These are phyloP conservation scores for Helicoverpa zea DNA, from an alignment of 1,140 invertebrate species.

Conservation along the genomic window DNA sequence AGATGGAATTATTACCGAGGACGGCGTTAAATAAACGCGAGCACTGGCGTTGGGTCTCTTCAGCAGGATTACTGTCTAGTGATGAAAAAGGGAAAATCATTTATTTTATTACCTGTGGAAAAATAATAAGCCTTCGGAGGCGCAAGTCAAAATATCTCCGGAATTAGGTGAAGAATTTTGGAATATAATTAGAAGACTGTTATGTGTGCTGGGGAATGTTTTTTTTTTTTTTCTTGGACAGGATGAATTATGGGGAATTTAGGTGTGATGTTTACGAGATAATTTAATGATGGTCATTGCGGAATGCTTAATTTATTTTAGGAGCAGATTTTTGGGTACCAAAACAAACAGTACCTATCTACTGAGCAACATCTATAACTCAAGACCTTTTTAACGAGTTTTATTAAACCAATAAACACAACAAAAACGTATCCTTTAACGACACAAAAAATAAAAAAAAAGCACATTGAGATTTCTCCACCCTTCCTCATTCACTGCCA, in stretches of 20 bases:
- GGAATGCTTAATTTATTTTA: not conserved
- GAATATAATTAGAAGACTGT: constrained; percentile 48
- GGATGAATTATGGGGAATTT: constrained; percentile 16
- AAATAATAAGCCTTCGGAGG: constrained; percentile 51
- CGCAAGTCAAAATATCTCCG: constrained; percentile 36
- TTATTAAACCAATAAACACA: too few species aligned
- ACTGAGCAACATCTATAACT: too few species aligned
- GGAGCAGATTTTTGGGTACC: not conserved
- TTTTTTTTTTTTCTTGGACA: constrained; percentile 28
- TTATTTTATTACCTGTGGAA: constrained; percentile 58
- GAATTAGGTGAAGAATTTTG: constrained; percentile 40
- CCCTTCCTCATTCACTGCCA: constrained; percentile 22
- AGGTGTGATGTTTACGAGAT: constrained; percentile 6
- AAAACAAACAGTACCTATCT: too few species aligned
- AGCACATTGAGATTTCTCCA: constrained; percentile 12
- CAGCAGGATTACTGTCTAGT: constrained; percentile 47
- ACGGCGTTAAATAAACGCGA: constrained; percentile 51
- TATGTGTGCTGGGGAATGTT: constrained; percentile 20
- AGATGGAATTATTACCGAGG: constrained; percentile 54
- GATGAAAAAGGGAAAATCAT: constrained; percentile 60
- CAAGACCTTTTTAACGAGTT: too few species aligned
- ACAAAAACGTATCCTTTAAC: not conserved
- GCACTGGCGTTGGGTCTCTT: constrained; percentile 30
- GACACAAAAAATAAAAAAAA: not conserved
- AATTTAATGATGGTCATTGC: not conserved